These are phyloP conservation scores for Epiblema foenella DNA, from an alignment of 2,888 invertebrate species.

Conservation along the genomic window DNA sequence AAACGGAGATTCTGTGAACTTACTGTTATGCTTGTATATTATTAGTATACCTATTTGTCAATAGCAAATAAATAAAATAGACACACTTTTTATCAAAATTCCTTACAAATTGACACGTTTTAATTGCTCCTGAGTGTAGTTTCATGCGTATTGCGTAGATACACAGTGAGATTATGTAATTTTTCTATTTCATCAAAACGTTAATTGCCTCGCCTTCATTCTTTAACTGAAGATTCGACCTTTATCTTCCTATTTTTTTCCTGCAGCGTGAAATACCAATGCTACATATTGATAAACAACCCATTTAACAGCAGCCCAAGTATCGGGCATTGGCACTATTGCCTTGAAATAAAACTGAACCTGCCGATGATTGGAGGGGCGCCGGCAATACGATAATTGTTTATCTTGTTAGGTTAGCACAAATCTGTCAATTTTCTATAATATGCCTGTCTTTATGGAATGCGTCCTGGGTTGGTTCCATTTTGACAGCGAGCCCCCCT, in stretches of 20 bases:
- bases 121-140: too few relatives aligned
- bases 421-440: not conserved
- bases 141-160: too few relatives aligned
- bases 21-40: not conserved
- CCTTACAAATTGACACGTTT: too few relatives aligned
- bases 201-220: too few relatives aligned
- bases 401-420: not conserved
- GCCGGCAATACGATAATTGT: not conserved
- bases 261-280: not conserved
- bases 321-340: constrained; percentile 4
- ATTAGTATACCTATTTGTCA: not conserved
- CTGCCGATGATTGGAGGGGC: not conserved
- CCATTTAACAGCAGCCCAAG: not conserved
- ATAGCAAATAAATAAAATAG: too few relatives aligned
- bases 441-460: not conserved
- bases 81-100: too few relatives aligned
- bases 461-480: constrained; percentile 26
- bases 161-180: too few relatives aligned
- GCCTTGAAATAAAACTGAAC: not conserved
- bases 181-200: too few relatives aligned
- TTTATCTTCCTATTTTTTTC: not conserved
- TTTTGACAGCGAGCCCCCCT: constrained; percentile 50
- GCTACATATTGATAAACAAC: not conserved
- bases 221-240: not conserved
- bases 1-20: constrained; percentile 25